Percentiles rank a stretch among this genome's conserved stretches.
phyloP scores from a whole-genome alignment of 2,888 invertebrate species.

The Pycnomerus fuliginosus region DNA sequence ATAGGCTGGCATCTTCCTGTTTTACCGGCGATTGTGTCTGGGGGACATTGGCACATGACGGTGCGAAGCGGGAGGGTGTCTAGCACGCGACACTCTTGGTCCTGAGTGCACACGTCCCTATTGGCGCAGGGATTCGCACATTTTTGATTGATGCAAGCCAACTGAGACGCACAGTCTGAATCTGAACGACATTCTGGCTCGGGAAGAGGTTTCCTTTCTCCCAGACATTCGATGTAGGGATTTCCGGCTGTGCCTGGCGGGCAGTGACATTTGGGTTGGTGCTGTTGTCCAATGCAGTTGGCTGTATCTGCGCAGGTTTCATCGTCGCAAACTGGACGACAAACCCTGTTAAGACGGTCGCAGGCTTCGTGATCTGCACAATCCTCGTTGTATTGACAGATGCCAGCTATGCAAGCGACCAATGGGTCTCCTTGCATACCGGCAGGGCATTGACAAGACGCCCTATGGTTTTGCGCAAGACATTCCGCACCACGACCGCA shows the following conservation, averaged over 20 bases:
- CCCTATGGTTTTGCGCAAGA: constrained; percentile 70
- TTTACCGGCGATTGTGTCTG: constrained; percentile 73
- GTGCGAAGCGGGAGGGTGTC: constrained; percentile 80
- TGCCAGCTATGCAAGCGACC: constrained; percentile 76
- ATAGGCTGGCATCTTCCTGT: constrained; percentile 68
- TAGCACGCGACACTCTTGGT: constrained; percentile 76
- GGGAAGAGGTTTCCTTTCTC: constrained; percentile 47
- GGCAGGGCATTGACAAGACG: constrained; percentile 79
- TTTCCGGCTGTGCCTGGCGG: constrained; percentile 75
- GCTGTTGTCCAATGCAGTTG: constrained; percentile 70
- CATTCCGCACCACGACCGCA: constrained; percentile 83
- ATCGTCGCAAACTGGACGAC: constrained; percentile 79
- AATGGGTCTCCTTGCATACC: constrained; percentile 85
- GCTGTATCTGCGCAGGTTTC: constrained; percentile 79
- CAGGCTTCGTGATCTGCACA: constrained; percentile 84
- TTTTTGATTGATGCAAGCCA: constrained; percentile 74
- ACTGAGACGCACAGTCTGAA: constrained; percentile 71
- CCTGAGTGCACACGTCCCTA: constrained; percentile 71
- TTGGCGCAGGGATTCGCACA: constrained; percentile 78
- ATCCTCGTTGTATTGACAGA: constrained; percentile 87
- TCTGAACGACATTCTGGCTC: constrained; percentile 71
- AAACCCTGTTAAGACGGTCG: constrained; percentile 78
- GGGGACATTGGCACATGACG: constrained; percentile 83
- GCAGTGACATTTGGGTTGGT: constrained; percentile 78
- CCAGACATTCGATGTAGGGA: constrained; percentile 69